Percentiles rank a stretch among this genome's conserved stretches.
Conservation (phyloP, 2,888 invertebrate genomes). For the Notocelia uddmanniana region DNA sequence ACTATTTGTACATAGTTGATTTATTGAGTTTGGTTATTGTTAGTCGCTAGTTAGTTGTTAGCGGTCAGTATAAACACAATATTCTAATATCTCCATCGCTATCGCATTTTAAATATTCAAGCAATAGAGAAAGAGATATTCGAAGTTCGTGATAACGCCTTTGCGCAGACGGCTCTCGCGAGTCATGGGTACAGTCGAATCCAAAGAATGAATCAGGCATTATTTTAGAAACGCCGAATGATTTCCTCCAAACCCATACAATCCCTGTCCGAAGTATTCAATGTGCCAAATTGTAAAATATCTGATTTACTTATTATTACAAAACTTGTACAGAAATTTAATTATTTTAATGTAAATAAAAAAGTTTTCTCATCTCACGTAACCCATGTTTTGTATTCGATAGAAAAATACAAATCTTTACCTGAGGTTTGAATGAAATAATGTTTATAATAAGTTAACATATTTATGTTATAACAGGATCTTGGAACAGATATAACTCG, state of each 20-base stretch:
- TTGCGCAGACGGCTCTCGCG: slow-evolving; percentile 50
- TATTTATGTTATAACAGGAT: slow-evolving; percentile 44
- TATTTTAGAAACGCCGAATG: slow-evolving; percentile 48
- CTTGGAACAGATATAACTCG: slow-evolving; percentile 38
- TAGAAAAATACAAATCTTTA: slow-evolving; percentile 23
- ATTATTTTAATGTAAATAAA: slow-evolving; percentile 48
- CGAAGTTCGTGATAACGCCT: slow-evolving; percentile 15
- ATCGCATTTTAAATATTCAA: neutral
- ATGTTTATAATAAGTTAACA: slow-evolving; percentile 40
- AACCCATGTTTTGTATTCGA: slow-evolving; percentile 13
- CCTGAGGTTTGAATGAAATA: slow-evolving; percentile 42
- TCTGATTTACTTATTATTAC: slow-evolving; percentile 58
- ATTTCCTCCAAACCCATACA: slow-evolving; percentile 48
- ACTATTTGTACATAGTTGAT: slow-evolving; percentile 54
- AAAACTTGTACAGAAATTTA: slow-evolving; percentile 51
- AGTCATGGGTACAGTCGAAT: slow-evolving; percentile 47
- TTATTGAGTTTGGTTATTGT: slow-evolving; percentile 62
- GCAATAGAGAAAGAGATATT: neutral
- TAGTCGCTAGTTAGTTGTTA: slow-evolving; percentile 65
- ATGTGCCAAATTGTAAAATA: slow-evolving; percentile 77
- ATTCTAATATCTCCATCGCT: neutral
- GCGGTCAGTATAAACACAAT: slow-evolving; percentile 68
- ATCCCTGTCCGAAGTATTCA: slow-evolving; percentile 55
- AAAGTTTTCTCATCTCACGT: slow-evolving; percentile 42
- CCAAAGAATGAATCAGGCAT: slow-evolving; percentile 68